A percentile compares a stretch with the other conserved stretches of the same genome.
phyloP scores from a whole-genome alignment of 2,888 invertebrate species.

The Anthrax anthrax region DNA sequence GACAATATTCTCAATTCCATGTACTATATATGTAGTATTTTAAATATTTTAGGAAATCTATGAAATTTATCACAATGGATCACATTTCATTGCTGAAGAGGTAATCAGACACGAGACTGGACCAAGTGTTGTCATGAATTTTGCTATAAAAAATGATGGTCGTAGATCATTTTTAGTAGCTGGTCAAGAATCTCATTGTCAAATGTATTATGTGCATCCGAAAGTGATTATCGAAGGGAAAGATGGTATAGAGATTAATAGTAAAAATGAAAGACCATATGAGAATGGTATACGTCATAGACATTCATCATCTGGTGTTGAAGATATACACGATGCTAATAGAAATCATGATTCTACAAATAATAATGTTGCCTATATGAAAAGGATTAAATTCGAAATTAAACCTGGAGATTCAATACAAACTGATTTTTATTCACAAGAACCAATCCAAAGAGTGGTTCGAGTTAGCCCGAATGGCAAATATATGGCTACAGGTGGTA shows the following conservation, averaged over 20 bases:
- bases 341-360: constrained; percentile 14
- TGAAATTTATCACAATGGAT: constrained; percentile 75
- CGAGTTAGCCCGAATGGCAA: constrained; percentile 60
- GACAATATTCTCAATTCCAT: too few species aligned
- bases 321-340: constrained; percentile 19
- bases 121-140: constrained; percentile 83
- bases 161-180: constrained; percentile 70
- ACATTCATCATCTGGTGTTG: constrained; percentile 20
- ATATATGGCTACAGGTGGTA: constrained; percentile 80
- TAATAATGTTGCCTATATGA: constrained; percentile 20
- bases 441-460: constrained; percentile 78
- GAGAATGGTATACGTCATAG: constrained; percentile 27
- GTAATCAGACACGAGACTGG: constrained; percentile 82
- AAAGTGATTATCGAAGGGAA: constrained; percentile 41
- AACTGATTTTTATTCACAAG: constrained; percentile 64
- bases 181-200: constrained; percentile 85
- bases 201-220: constrained; percentile 60
- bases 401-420: constrained; percentile 67
- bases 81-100: constrained; percentile 71
- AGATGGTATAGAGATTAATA: constrained; percentile 26
- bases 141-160: constrained; percentile 55
- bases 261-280: constrained; percentile 21
- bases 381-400: constrained; percentile 58
- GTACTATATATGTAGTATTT: too few species aligned
- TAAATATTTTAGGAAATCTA: constrained; percentile 85